phyloP scores from a whole-genome alignment of 2,888 invertebrate genomes.

The Dyspetes luteomarginatus region DNA sequence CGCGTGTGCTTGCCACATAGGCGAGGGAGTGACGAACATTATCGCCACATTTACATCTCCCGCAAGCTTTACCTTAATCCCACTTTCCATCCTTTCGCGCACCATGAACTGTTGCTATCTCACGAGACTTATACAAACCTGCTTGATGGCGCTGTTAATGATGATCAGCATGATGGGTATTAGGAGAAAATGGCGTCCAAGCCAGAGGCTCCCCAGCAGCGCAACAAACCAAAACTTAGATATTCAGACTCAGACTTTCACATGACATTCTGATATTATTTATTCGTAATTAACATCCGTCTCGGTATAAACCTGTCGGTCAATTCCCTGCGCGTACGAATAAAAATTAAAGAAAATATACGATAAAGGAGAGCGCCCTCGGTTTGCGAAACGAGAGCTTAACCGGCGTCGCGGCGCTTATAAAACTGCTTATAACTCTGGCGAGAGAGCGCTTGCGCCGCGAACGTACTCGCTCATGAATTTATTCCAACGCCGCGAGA shows the following conservation, averaged over 20 bases:
- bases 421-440: slow-evolving; percentile 1
- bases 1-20: slow-evolving; percentile 22
- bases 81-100: slow-evolving; percentile 35
- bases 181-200: slow-evolving; percentile 8
- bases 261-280: slow-evolving; percentile 42
- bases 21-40: slow-evolving; percentile 52
- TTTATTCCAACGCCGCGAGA: neutral
- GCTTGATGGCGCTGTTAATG: slow-evolving; percentile 14
- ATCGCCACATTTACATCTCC: slow-evolving; percentile 56
- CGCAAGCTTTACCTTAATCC: slow-evolving; percentile 61
- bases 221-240: neutral
- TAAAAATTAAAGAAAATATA: slow-evolving; percentile 4
- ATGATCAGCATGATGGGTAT: slow-evolving; percentile 25
- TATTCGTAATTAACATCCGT: slow-evolving; percentile 44
- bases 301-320: slow-evolving; percentile 39
- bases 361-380: neutral
- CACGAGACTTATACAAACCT: slow-evolving; percentile 44
- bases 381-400: neutral
- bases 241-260: neutral
- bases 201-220: neutral
- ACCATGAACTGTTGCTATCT: slow-evolving; percentile 15
- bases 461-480: slow-evolving; percentile 2
- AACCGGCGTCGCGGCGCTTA: slow-evolving; percentile 14
- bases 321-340: neutral
- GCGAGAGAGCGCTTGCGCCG: neutral